Evolutionary conservation across 2,797 vertebrate species (phyloP), one percentile per base, ranked within the genome.

Genomic region (Bucorvus abyssinicus): DNA sequence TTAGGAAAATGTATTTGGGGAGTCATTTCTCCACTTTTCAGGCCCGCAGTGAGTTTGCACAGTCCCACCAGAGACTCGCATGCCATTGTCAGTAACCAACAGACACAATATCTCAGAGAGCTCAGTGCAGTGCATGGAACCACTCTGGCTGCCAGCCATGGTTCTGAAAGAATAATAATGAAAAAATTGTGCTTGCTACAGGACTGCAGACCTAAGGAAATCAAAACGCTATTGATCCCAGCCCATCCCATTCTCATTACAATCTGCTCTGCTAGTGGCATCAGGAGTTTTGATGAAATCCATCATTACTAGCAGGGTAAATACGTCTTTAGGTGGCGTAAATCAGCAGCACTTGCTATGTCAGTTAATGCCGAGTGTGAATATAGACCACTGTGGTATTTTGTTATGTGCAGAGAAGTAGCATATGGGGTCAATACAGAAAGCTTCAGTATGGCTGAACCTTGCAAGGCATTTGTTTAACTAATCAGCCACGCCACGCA

Each of bases 201-300:
- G 85, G 76, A 82, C 63, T 82, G 92, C 55, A 90, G 80, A 68
- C 69, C 75, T 32, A 76, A 84, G 85, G 75, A 93, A 95, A 91
- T 96, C 68, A 93, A 94, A 96, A 89, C 53, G 42, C 80, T 87
- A 69, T 92, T 74, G 92, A 95, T 95, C 74, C 71, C 90, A 86
- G 60, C 85, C 74, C 76, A 82, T 90, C 74, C 73, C 80, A 73
- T 38, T 77, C 87, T 94, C 81, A 87, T 85, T 86, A 60, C 52
- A 81, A 53, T 73, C 84, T 80, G 63, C 79, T 65, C 85, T 78
- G 81, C 87, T 64, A 20, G 81, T 49, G 44, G 50, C 83, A 90
- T 50, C 45, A 19, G 69, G 70, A 86, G 81, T 91, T 90, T 65
- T 92, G 87, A 93, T 71, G 52, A 93, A 89, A 95, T 69, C 60